Evolutionary conservation across 1,140 invertebrate genomes (phyloP), one percentile per base, ranked within the genome.

Genomic region (Papilio dardanus): DNA sequence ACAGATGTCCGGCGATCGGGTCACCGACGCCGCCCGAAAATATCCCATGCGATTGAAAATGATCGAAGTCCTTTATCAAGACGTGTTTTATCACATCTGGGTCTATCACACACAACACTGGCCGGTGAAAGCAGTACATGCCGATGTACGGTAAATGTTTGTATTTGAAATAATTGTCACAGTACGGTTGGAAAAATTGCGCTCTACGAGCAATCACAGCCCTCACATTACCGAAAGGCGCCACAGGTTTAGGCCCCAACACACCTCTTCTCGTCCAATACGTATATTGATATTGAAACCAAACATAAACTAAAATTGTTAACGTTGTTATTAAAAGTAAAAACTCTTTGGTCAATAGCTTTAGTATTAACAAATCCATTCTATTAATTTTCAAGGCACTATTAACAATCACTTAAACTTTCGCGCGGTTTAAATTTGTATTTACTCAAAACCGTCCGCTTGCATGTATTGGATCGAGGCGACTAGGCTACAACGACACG

Each of bases 61-160:
- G 88, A 65, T 92, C 88, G 78, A 95, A 95, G 84, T 96, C 94
- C 83, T 94, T 95, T 12, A 95, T 92, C 62, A 96, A 83, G 7
- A 96, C 92, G 37, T 90, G 88, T 58, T 95, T 94, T 3, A 95
- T 94, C 40, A 95, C 80, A 40, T 95, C 94, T 6, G 89, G 88
- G 77, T 94, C 94, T 21, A 94, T 85, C 4, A 94, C 79, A 2
- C 92, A 86, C n/a, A 92, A 79, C 28, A 91, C 86, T 3, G 92
- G 92, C 69, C 90, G 86, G 74, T 91, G 80, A 35, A 94, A 90
- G 33, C 91, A 86, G 68, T 94, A 94, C 81, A 94, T 84, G 19
- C 87, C 94, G 28, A 90, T 85, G 68, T 88, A 93, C 0, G 88
- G 91, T 66, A 90, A 82, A 75, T 89, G 82, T 76, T 90, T 91